Conservation (phyloP, 2,888 invertebrate genomes). For the Rotaria magnacalcarata region DNA sequence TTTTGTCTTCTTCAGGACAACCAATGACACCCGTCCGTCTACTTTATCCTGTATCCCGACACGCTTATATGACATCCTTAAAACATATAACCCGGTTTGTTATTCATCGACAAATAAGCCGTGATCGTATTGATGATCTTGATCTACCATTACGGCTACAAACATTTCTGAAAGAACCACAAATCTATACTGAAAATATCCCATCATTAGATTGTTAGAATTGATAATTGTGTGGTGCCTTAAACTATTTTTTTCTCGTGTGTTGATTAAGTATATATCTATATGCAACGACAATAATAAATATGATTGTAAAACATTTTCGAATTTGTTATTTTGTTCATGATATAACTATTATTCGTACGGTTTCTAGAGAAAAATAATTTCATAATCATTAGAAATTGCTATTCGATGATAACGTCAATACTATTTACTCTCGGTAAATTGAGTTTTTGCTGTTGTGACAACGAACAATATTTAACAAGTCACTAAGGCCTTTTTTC, state of each 20-base stretch:
- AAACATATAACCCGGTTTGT: slow-evolving; percentile 29
- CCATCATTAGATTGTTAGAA: neutral
- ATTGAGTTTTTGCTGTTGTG: too few species aligned
- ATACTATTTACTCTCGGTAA: too few species aligned
- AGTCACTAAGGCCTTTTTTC: neutral
- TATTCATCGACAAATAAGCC: slow-evolving; percentile 24
- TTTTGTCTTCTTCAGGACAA: neutral
- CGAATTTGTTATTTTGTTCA: neutral
- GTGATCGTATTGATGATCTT: slow-evolving; percentile 29
- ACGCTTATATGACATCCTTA: neutral
- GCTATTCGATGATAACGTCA: too few species aligned
- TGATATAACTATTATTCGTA: neutral
- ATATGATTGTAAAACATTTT: neutral
- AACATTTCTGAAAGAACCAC: slow-evolving; percentile 13
- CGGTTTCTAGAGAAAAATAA: too few species aligned
- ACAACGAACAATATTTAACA: too few species aligned
- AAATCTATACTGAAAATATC: slow-evolving; percentile 6
- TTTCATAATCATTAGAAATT: too few species aligned
- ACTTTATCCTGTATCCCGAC: slow-evolving; percentile 24
- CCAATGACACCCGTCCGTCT: neutral
- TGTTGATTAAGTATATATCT: neutral
- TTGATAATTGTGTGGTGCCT: neutral
- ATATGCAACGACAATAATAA: neutral
- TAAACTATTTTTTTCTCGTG: neutral
- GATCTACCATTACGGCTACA: slow-evolving; percentile 22